These are phyloP conservation scores for Thereva nobilitata DNA, from an alignment of 2,888 invertebrate genomes.

Conservation along the genomic window DNA sequence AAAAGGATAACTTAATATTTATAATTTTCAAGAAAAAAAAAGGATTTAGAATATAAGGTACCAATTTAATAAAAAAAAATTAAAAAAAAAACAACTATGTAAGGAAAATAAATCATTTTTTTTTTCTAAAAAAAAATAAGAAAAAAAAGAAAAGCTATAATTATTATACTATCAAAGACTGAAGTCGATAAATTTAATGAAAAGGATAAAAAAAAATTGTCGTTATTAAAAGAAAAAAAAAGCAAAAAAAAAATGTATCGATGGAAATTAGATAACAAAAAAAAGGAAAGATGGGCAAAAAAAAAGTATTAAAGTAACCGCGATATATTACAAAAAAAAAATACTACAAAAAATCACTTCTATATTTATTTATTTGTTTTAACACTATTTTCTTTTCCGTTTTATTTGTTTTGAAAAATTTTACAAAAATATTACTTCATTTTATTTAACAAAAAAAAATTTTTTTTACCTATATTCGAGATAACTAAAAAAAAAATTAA, in stretches of 20 bases:
- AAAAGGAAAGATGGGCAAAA: too few species aligned
- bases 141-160: conserved; percentile 12
- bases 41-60: too few species aligned
- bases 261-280: background rate
- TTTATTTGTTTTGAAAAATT: too few species aligned
- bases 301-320: too few species aligned
- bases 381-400: too few species aligned
- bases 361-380: too few species aligned
- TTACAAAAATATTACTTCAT: too few species aligned
- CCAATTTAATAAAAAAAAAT: too few species aligned
- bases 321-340: too few species aligned
- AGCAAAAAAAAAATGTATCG: conserved; percentile 19
- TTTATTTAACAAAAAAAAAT: background rate
- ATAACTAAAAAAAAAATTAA: conserved; percentile 9
- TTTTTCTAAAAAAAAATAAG: conserved; percentile 4
- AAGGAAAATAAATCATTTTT: conserved; percentile 16
- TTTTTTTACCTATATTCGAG: background rate
- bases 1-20: too few species aligned
- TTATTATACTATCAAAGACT: conserved; percentile 34
- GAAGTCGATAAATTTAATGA: conserved; percentile 29
- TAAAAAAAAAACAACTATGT: conserved; percentile 3
- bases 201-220: background rate
- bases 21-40: too few species aligned
- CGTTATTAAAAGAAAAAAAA: background rate
- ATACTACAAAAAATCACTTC: too few species aligned